Percentiles rank a stretch among this genome's conserved stretches.
Evolutionary conservation across 2,797 vertebrate species (phyloP).

Genomic region (Acrossocheilus fasciatus): DNA sequence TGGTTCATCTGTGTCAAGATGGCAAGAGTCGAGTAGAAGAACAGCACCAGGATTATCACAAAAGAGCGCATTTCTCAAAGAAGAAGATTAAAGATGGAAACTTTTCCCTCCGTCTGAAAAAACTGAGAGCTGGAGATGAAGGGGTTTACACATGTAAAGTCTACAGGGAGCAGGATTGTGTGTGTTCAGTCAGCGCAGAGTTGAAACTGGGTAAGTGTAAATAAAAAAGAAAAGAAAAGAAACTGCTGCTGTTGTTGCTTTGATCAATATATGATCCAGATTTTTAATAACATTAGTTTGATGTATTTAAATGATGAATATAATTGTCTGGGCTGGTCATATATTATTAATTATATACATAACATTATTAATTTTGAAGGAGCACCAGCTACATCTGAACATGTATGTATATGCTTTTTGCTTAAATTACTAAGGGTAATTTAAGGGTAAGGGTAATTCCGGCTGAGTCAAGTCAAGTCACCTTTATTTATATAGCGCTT

Average conservation of each 20-base stretch:
- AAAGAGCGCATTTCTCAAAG: neutral
- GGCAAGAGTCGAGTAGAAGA: neutral
- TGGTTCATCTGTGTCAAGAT: slow-evolving; percentile 2
- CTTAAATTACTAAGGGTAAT: no score
- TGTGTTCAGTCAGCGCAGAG: rapidly evolving
- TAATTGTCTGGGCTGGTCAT: neutral
- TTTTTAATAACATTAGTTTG: neutral
- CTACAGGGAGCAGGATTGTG: neutral
- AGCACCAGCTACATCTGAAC: neutral
- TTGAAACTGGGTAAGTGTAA: rapidly evolving
- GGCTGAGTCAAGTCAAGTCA: no score
- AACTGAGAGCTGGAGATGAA: neutral
- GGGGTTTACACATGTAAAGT: neutral
- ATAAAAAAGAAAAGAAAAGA: neutral
- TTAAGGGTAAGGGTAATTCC: no score
- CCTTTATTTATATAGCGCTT: no score
- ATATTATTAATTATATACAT: neutral
- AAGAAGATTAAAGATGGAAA: slow-evolving; percentile 4
- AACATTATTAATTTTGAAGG: neutral
- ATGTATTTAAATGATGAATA: neutral
- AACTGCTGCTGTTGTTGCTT: neutral
- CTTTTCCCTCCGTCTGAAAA: neutral
- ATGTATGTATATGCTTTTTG: neutral
- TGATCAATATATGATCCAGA: neutral
- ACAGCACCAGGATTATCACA: neutral